These are phyloP conservation scores for Odontamblyopus lacepedii DNA, from an alignment of 2,797 vertebrate species.

Conservation along the genomic window DNA sequence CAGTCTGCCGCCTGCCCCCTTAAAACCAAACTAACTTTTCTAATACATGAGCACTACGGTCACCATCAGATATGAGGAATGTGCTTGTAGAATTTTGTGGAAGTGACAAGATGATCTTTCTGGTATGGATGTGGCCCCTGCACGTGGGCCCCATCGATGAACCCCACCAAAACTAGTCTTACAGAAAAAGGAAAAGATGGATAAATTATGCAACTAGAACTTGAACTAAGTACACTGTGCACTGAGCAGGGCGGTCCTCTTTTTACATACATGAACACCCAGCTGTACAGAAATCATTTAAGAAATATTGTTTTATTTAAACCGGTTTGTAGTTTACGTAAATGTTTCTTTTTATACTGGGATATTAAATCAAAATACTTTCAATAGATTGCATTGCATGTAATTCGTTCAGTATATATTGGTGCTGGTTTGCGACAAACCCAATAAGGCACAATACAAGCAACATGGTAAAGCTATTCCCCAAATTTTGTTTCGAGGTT, in stretches of 20 bases:
- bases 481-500: too few species aligned
- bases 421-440: too few species aligned
- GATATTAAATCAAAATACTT: constrained; percentile 42
- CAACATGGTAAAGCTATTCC: too few species aligned
- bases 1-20: constrained; percentile 90
- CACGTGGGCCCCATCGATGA: not conserved
- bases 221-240: not conserved
- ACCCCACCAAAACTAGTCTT: too few species aligned
- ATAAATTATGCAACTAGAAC: not conserved
- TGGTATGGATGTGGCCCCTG: not conserved
- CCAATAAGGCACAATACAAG: too few species aligned
- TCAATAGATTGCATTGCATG: constrained; percentile 22
- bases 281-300: not conserved
- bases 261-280: not conserved
- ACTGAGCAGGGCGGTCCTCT: not conserved
- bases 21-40: constrained; percentile 84
- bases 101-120: not conserved
- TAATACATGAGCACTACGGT: not conserved
- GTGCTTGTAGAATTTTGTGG: not conserved
- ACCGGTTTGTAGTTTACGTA: constrained; percentile 36
- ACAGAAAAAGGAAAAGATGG: not conserved
- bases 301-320: constrained; percentile 12
- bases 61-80: not conserved
- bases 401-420: too few species aligned
- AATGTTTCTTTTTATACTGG: constrained; percentile 48